Evolutionary conservation across 2,113 vertebrate genomes (phyloP).

Genomic region (Trogon melanurus): DNA sequence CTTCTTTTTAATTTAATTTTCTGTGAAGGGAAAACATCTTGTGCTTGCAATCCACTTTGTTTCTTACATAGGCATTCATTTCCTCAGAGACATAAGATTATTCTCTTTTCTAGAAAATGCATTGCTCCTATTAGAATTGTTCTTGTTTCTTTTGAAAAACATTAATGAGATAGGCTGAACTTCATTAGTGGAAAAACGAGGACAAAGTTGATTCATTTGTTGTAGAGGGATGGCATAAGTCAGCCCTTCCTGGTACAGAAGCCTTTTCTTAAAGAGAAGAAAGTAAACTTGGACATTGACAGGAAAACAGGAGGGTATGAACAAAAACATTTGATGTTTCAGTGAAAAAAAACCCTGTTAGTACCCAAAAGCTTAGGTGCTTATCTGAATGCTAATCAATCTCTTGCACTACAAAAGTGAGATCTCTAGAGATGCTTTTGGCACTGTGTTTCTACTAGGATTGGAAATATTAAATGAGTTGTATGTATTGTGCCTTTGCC

Average conservation of each 20-base stretch:
- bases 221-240: not conserved
- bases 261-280: not conserved
- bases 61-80: not conserved
- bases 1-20: not conserved
- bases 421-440: not conserved
- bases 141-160: not conserved
- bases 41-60: not conserved
- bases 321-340: not conserved
- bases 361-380: not conserved
- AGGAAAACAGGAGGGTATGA: not conserved
- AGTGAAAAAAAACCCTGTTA: not conserved
- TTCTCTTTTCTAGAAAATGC: not conserved
- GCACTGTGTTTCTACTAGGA: not conserved
- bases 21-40: not conserved
- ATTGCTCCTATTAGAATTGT: not conserved
- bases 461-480: not conserved
- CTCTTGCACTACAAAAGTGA: not conserved
- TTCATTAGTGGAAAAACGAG: not conserved
- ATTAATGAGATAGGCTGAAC: not conserved
- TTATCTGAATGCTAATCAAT: accelerated
- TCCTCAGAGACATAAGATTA: not conserved
- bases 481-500: not conserved
- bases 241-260: not conserved
- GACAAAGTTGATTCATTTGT: not conserved
- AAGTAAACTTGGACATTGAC: not conserved